phyloP scores from a whole-genome alignment of 2,797 vertebrate species.

The Catharus ustulatus region DNA sequence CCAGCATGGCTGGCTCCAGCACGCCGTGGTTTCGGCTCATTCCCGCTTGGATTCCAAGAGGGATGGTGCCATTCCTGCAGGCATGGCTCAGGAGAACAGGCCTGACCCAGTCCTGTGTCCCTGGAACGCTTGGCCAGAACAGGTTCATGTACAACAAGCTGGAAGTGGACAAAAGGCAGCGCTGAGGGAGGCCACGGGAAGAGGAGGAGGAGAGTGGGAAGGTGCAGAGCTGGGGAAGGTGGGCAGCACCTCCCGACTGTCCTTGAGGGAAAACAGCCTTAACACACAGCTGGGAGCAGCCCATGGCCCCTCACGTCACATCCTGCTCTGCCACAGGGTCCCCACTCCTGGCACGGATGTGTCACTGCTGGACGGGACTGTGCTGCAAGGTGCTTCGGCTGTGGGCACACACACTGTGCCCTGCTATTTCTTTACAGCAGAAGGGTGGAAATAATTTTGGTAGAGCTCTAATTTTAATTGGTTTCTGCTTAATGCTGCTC shows the following conservation, averaged over 20 bases:
- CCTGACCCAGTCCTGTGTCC: background rate
- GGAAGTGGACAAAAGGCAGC: background rate
- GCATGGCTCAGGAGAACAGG: background rate
- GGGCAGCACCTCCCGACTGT: background rate
- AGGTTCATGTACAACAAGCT: background rate
- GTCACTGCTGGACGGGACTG: background rate
- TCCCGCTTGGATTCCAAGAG: background rate
- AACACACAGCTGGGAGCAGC: background rate
- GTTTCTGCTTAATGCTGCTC: background rate
- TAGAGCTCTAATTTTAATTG: background rate
- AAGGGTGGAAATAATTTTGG: background rate
- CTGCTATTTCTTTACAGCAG: background rate
- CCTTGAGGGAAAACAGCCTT: background rate
- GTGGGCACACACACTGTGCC: background rate
- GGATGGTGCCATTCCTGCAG: background rate
- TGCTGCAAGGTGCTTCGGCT: background rate
- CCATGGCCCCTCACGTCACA: rapidly evolving
- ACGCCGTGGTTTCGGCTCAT: rapidly evolving
- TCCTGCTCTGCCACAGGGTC: background rate
- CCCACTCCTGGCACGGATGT: rapidly evolving
- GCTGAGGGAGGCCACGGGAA: background rate
- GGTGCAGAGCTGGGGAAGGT: background rate
- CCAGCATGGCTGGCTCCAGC: background rate
- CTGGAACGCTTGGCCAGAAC: rapidly evolving
- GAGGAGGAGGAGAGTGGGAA: background rate